These are phyloP conservation scores for Calameuta pallipes DNA, from an alignment of 2,888 invertebrate genomes.

Conservation along the genomic window DNA sequence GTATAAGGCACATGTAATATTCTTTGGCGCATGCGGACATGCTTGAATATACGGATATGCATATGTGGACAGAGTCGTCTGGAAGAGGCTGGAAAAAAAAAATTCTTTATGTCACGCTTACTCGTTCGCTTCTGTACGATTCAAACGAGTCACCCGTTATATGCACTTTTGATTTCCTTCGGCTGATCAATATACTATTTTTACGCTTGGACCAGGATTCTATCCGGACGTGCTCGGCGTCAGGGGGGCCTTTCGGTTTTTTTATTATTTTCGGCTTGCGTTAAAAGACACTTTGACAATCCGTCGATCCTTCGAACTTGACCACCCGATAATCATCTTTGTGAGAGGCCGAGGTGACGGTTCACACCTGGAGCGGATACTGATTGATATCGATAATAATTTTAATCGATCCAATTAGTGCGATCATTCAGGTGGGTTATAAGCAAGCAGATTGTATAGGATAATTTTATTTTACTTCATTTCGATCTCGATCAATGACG, in stretches of 20 bases:
- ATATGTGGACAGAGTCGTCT: too few species aligned
- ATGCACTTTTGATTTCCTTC: neutral
- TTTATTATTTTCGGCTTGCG: neutral
- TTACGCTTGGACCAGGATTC: neutral
- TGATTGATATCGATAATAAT: neutral
- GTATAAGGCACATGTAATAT: neutral
- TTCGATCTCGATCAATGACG: neutral
- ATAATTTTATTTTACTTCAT: neutral
- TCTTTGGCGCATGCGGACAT: neutral
- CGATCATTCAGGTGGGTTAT: neutral
- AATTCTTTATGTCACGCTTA: neutral
- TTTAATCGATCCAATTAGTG: neutral
- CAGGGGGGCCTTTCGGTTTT: neutral
- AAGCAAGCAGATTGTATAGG: neutral
- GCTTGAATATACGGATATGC: neutral
- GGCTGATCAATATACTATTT: neutral
- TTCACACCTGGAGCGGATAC: neutral
- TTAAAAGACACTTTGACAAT: neutral
- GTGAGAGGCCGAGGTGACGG: neutral
- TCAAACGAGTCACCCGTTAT: neutral
- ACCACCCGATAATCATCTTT: neutral
- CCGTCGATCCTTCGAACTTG: neutral
- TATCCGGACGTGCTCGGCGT: neutral
- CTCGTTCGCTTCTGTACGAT: neutral
- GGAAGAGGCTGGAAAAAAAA: neutral